Percentiles rank a stretch among this genome's conserved stretches.
Evolutionary conservation across 2,113 vertebrate species (phyloP).

Genomic region (Carassius auratus): DNA sequence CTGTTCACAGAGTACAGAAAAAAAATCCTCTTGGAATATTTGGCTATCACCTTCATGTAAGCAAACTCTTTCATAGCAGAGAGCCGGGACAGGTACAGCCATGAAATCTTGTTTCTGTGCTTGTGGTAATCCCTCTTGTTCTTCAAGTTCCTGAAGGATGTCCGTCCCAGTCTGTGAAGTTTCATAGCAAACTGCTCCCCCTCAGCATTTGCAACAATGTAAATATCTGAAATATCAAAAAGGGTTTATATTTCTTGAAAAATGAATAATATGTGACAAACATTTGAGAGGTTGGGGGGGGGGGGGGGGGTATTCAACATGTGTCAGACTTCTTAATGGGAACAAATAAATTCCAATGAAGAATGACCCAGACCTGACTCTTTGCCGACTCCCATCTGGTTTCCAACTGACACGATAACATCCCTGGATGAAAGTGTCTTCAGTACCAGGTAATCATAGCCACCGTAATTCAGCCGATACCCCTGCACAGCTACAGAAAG

Average conservation of each 20-base stretch:
- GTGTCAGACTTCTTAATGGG: background rate
- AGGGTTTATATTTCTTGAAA: background rate
- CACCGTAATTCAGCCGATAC: constrained; percentile 89
- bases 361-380: constrained; percentile 83
- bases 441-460: constrained; percentile 94
- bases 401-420: constrained; percentile 88
- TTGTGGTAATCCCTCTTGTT: constrained; percentile 98
- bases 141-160: constrained; percentile 94
- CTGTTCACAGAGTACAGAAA: background rate
- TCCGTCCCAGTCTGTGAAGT: constrained; percentile 91
- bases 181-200: constrained; percentile 89
- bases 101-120: constrained; percentile 90
- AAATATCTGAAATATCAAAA: constrained; percentile 83
- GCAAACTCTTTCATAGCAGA: constrained; percentile 98
- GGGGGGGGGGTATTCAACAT: too few species aligned
- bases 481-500: constrained; percentile 85
- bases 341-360: background rate
- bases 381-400: constrained; percentile 98
- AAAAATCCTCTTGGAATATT: background rate
- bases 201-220: constrained; percentile 89
- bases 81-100: constrained; percentile 96
- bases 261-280: background rate
- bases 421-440: constrained; percentile 90
- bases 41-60: constrained; percentile 92
- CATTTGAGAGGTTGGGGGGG: too few species aligned